Base-by-base conservation (phyloP, 1,140 invertebrate species). In the Ceratosolen solmsi region DNA sequence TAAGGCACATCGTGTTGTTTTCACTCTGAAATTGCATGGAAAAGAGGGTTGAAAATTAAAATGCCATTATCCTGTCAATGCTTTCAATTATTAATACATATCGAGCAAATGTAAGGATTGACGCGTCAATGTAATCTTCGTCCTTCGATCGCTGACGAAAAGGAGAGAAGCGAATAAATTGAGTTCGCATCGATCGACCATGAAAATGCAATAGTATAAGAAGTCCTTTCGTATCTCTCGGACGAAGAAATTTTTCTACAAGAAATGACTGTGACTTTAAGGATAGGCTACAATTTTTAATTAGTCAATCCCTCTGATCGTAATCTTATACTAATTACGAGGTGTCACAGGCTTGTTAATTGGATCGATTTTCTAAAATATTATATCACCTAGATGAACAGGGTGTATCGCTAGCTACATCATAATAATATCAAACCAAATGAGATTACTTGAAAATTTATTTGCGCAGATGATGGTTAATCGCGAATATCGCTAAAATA, bases 21-120 rank as follows among this genome's bases (percentile, higher is more conserved):
- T 22, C 17, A 58, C 54, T 58, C 54, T 58, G n/a, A 15, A 58
- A 5, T 22, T 4, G 20, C 3, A 58, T 58, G 2, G 4, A 58
- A 46, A 46, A 46, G 13, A 46, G 13, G 5, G 41, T 13, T 46
- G 13, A 46, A 5, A 46, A 46, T 46, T 46, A 46, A 46, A 13
- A 13, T 25, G 33, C 33, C 72, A 77, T 82, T 77, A 82, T 8
- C 65, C 49, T 60, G 65, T 76, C 80, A 36, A 49, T 33, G 46
- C 73, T 71, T 77, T 82, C 63, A 76, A 82, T 77, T 82, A 82
- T 82, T 82, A 71, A 81, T 36, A n/a, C 22, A 56, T n/a, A n/a
- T n/a, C 33, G 20, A 73, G 36, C 70, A 5, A 1, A 11, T 36
- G 22, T 2, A 63, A 60, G 56, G 38, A 80, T 63, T 63, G 54